These are phyloP conservation scores for Nesidiocoris tenuis DNA, from an alignment of 2,888 invertebrate genomes.

Conservation along the genomic window DNA sequence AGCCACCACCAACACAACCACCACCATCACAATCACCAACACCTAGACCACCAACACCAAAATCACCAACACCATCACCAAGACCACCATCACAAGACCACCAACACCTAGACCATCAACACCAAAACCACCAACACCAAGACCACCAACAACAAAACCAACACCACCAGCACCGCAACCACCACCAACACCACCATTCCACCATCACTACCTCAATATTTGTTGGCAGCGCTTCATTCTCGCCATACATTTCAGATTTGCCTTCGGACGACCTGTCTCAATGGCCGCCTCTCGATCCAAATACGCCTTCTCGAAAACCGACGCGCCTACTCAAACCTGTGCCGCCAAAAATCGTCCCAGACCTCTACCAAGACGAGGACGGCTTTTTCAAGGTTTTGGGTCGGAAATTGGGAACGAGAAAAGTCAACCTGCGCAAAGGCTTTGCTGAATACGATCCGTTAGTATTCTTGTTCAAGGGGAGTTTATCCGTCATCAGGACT, in stretches of 20 bases:
- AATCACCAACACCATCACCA: too few species aligned
- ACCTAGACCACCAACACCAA: too few species aligned
- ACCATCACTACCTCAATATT: neutral
- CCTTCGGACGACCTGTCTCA: conserved; percentile 1
- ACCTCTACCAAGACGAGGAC: conserved; percentile 21
- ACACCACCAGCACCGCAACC: too few species aligned
- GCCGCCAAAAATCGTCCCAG: conserved; percentile 10
- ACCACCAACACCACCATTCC: neutral
- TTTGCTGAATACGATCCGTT: conserved; percentile 20
- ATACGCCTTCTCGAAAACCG: conserved; percentile 10
- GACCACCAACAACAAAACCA: too few species aligned
- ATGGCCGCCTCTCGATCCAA: conserved; percentile 5
- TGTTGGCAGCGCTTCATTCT: too few species aligned
- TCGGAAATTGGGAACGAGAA: neutral
- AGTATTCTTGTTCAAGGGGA: too few species aligned
- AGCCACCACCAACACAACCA: too few species aligned
- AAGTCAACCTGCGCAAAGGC: conserved; percentile 17
- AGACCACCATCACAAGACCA: too few species aligned
- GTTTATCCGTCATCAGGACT: too few species aligned
- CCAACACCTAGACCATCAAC: too few species aligned
- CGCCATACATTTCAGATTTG: neutral
- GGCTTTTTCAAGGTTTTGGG: conserved; percentile 22
- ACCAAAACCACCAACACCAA: too few species aligned
- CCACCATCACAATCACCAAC: too few species aligned
- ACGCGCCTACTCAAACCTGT: conserved; percentile 9